Conservation (phyloP, 1,140 invertebrate genomes). For the Macrotrachela quadricornifera region DNA sequence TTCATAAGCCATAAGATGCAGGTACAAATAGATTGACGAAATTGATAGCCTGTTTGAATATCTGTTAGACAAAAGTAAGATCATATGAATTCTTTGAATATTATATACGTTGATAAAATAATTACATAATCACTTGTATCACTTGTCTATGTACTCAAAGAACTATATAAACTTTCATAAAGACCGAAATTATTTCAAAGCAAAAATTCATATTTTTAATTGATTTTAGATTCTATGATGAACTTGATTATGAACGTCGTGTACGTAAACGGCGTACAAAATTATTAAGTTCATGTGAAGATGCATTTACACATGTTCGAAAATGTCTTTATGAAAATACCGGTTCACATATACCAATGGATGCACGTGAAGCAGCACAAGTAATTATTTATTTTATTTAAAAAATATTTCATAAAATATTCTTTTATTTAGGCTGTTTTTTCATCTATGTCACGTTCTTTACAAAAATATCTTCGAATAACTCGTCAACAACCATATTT, state of each 20-base stretch:
- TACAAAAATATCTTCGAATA: constrained; percentile 84
- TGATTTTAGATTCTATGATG: constrained; percentile 61
- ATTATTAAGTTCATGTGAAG: constrained; percentile 71
- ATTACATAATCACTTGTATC: no score
- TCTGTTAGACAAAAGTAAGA: no score
- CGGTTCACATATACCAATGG: neutral
- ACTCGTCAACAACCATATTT: constrained; percentile 82
- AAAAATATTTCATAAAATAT: neutral
- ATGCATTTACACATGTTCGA: constrained; percentile 84
- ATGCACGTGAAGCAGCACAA: constrained; percentile 3
- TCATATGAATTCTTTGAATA: no score
- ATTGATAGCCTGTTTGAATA: no score
- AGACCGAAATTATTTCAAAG: no score
- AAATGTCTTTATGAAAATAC: constrained; percentile 34
- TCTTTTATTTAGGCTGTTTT: constrained; percentile 52
- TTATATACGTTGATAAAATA: no score
- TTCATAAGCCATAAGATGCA: no score
- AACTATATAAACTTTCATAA: neutral
- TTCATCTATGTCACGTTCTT: constrained; percentile 70
- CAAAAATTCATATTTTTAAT: neutral
- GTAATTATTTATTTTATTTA: no score
- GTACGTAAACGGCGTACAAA: constrained; percentile 69
- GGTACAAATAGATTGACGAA: no score
- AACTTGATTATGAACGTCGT: constrained; percentile 78
- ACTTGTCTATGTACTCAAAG: no score